Evolutionary conservation across 2,888 invertebrate species (phyloP).

Genomic region (Timema cristinae): DNA sequence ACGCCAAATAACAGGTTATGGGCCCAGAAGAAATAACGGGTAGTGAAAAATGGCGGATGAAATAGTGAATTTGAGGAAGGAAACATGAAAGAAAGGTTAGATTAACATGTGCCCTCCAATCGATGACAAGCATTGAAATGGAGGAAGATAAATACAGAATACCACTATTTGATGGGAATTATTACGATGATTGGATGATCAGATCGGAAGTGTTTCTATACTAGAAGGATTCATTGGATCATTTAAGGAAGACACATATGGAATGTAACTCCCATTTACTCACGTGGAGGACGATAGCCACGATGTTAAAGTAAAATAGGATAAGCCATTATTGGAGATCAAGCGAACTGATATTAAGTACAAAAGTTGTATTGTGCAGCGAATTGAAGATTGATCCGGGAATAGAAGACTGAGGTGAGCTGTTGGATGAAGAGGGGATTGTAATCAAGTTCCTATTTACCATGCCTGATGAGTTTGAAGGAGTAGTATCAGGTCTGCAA

Average conservation of each 20-base stretch:
- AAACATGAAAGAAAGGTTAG: too few species aligned
- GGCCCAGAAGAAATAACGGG: too few species aligned
- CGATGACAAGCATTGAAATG: too few species aligned
- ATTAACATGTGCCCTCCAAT: too few species aligned
- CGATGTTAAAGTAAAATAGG: neutral
- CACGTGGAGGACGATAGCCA: neutral
- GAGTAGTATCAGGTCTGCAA: neutral
- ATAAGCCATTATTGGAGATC: neutral
- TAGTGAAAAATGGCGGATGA: too few species aligned
- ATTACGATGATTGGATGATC: too few species aligned
- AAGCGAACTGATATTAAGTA: slow-evolving; percentile 6
- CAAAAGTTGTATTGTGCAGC: slow-evolving; percentile 19
- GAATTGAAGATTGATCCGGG: slow-evolving; percentile 12
- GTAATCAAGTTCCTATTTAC: slow-evolving; percentile 12
- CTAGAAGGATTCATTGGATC: neutral
- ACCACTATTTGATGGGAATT: too few species aligned
- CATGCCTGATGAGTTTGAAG: neutral
- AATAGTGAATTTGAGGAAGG: too few species aligned
- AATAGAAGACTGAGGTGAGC: slow-evolving; percentile 12
- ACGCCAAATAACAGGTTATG: too few species aligned
- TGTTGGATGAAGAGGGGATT: slow-evolving; percentile 4
- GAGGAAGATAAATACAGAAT: too few species aligned
- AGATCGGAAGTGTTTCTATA: too few species aligned
- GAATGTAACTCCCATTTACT: neutral
- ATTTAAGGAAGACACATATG: neutral